These are phyloP conservation scores for Leucozona laternaria DNA, from an alignment of 2,888 invertebrate species.

Conservation along the genomic window DNA sequence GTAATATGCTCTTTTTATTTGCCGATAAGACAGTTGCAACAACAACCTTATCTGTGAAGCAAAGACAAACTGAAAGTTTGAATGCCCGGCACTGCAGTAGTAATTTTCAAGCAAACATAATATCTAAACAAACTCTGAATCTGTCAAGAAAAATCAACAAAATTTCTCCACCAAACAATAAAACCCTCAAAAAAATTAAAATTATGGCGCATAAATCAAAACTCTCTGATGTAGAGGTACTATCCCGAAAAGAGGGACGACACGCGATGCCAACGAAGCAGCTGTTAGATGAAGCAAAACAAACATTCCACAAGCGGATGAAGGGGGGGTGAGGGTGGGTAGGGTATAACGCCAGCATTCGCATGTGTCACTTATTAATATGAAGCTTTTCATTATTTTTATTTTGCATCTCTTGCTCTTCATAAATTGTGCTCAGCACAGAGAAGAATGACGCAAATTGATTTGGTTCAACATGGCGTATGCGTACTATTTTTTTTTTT, in stretches of 20 bases:
- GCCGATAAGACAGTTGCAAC: no score
- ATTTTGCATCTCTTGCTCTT: constrained; percentile 18
- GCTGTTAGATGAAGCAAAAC: constrained; percentile 10
- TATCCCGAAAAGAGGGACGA: neutral
- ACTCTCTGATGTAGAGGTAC: no score
- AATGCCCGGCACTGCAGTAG: no score
- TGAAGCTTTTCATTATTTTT: constrained; percentile 37
- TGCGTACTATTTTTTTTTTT: constrained; percentile 36
- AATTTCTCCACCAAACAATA: neutral
- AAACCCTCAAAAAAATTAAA: neutral
- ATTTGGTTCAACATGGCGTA: constrained; percentile 34
- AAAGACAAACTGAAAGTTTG: no score
- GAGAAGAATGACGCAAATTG: constrained; percentile 38
- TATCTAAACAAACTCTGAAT: no score
- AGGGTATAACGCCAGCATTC: constrained; percentile 30
- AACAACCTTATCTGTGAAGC: no score
- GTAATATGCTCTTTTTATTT: no score
- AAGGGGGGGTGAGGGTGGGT: no score
- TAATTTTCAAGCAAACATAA: no score
- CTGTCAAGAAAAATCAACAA: no score
- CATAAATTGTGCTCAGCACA: constrained; percentile 25
- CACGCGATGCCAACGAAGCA: neutral
- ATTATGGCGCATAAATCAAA: constrained; percentile 16
- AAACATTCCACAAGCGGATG: neutral
- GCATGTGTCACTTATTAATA: constrained; percentile 37